Base-by-base conservation (phyloP, 2,113 vertebrate genomes). In the Anthoscopus minutus region DNA sequence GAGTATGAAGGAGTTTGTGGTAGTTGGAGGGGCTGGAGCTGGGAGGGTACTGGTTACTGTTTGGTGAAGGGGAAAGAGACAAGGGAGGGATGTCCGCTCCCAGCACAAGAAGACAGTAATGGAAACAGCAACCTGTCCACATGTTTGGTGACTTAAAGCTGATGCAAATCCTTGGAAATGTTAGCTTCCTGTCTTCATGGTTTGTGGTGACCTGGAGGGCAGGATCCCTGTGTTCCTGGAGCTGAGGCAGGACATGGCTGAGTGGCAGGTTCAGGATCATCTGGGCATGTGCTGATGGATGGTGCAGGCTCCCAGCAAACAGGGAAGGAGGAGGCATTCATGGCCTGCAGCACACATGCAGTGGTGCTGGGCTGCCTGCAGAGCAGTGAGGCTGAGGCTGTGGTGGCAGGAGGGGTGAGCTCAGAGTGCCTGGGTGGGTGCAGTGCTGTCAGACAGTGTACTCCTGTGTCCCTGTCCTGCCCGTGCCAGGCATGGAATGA, bases 371-470 rank as follows among this genome's bases (percentile, higher is more conserved):
- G 72, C 83, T 69, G 72, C 51, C 57, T 76, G 71, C 61, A 21
- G 44, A 23, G 38, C 37, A 13, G 4, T 2, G 21, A 7, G 56
- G n/a, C 78, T 57, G 40, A 6, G 45, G 40, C 77, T 57, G 42
- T 38, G 51, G 22, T n/a, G n/a, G 64, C 23, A 58, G 54, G 37
- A 37, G 23, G 45, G 44, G 1, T n/a, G 4, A 13, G 25, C 27
- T 76, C 35, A 7, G 15, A 3, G 37, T 31, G 37, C 70, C 33
- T 2, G 0, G 4, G 2, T 6, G 35, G 7, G 20, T 0, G 1
- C 85, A 9, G 17, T 16, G 54, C 44, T 15, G 31, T 35, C 0
- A 1, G 37, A 8, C 1, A 0, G 2, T 18, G 62, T 0, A 1
- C 47, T 58, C 22, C 64, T 8, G 0, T n/a, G 50, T 30, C 56